Evolutionary conservation across 2,888 invertebrate species (phyloP).

Genomic region (Cylloceria caligata): DNA sequence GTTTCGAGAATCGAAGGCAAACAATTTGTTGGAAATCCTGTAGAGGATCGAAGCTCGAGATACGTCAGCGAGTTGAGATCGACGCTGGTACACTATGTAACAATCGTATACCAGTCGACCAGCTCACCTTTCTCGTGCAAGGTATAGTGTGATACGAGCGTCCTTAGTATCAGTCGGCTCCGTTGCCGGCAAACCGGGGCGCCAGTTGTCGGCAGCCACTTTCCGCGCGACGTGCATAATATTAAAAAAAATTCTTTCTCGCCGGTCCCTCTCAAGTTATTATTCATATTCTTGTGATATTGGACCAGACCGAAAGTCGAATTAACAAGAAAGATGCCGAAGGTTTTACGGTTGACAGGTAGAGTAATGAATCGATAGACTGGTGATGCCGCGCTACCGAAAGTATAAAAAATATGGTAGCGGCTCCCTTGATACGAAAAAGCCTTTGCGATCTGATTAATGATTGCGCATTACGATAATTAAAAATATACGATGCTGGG

Average conservation of each 20-base stretch:
- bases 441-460: conserved; percentile 77
- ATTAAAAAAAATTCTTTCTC: conserved; percentile 14
- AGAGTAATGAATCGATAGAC: conserved; percentile 75
- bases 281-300: conserved; percentile 50
- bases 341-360: conserved; percentile 72
- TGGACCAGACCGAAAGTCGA: conserved; percentile 25
- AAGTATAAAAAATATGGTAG: conserved; percentile 62
- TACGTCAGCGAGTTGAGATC: conserved; percentile 21
- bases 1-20: not conserved
- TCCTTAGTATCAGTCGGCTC: conserved; percentile 47
- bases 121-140: conserved; percentile 23
- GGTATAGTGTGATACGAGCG: conserved; percentile 5
- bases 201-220: conserved; percentile 78
- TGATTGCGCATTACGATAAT: conserved; percentile 77
- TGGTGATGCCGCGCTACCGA: conserved; percentile 68
- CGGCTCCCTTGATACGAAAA: conserved; percentile 63
- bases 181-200: conserved; percentile 70
- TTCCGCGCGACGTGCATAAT: conserved; percentile 6
- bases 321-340: conserved; percentile 68
- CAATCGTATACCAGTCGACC: not conserved
- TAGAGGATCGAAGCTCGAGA: not conserved
- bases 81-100: not conserved
- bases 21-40: conserved; percentile 1
- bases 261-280: conserved; percentile 29
- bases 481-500: conserved; percentile 71